Conservation (phyloP, 2,113 vertebrate species). For the Mixornis gularis region DNA sequence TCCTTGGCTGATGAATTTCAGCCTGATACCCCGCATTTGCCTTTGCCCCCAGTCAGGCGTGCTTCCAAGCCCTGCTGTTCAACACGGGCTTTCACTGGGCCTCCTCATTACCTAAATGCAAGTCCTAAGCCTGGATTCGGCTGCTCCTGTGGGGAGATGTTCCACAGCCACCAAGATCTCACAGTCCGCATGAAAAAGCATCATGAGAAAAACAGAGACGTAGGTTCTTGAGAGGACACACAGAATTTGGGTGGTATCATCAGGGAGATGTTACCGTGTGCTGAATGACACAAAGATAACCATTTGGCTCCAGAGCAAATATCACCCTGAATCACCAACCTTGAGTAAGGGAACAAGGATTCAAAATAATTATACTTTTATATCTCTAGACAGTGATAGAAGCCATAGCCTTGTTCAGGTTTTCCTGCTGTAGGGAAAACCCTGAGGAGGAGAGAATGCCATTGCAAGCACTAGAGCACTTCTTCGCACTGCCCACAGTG, state of each 20-base stretch:
- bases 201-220: fast-evolving
- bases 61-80: not conserved
- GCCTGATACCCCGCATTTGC: not conserved
- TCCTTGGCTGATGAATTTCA: not conserved
- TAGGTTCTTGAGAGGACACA: not conserved
- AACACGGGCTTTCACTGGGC: not conserved
- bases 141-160: not conserved
- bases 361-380: not conserved
- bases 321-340: not conserved
- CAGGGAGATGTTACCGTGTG: not conserved
- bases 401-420: not conserved
- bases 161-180: not conserved
- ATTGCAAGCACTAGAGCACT: not conserved
- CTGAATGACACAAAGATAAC: not conserved
- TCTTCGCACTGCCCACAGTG: not conserved
- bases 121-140: not conserved
- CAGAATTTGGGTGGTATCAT: fast-evolving
- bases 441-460: fast-evolving
- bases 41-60: not conserved
- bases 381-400: not conserved
- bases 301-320: not conserved
- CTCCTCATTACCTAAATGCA: not conserved
- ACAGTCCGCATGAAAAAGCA: not conserved
- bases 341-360: not conserved
- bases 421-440: not conserved